Base-by-base conservation (phyloP, 2,888 invertebrate species). In the Ligdia adustata region DNA sequence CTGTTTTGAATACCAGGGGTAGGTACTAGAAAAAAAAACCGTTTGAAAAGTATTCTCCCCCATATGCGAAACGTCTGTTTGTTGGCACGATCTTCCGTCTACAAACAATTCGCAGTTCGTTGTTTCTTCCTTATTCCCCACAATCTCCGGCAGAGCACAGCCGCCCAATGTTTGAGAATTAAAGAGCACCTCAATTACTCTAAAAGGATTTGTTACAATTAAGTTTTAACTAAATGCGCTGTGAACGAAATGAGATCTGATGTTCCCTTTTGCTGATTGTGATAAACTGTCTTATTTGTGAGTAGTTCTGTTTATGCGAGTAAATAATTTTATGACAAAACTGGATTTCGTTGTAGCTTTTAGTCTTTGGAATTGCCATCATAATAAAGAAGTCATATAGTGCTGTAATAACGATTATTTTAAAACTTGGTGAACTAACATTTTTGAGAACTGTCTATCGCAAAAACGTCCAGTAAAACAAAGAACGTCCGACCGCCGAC, bases 1-100 rank as follows among this genome's bases (percentile, higher is more conserved):
- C 50, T 47, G 51, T 39, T 52, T 47, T 60, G 57, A 58, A 57
- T 57, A 57, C 55, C 40, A 48, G 55, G 55, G 66, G 49, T 66
- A 68, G 67, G 67, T n/a, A n/a, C n/a, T n/a, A 69, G 66, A 68
- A 64, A 65, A 64, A 67, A 60, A n/a, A 65, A 64, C 57, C 59
- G 55, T 62, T 71, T 63, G 66, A 63, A 69, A 66, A 66, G 60
- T 43, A 16, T 34, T 45, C 38, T 32, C 31, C 63, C 60, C 62
- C 58, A 56, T 67, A 57, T 68, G 62, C 69, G 63, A 71, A 69
- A 72, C 75, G 72, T 72, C 63, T 61, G 61, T 50, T 60, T 57
- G 52, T 57, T 60, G 56, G 53, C 58, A 54, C 31, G 48, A 47
- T 52, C 53, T 46, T 43, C 24, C 18, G 28, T 24, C 40, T 14